Conservation (phyloP, 2,113 vertebrate genomes). For the Cinclus mexicanus region DNA sequence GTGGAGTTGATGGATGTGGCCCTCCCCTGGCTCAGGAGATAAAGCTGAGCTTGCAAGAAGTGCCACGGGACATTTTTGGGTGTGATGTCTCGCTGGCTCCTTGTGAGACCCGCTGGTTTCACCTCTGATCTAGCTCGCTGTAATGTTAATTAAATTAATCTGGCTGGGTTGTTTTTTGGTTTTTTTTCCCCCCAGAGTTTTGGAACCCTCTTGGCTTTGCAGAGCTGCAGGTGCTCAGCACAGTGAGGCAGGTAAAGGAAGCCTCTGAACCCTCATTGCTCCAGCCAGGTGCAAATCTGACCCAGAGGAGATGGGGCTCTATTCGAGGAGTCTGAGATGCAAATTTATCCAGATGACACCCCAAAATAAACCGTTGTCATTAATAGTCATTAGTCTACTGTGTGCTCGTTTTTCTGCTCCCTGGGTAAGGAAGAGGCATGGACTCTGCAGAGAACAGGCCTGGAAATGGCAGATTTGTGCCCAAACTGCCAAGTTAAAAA, state of each 20-base stretch:
- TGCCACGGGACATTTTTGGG: not conserved
- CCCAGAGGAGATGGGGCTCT: not conserved
- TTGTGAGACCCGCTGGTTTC: not conserved
- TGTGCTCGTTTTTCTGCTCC: not conserved
- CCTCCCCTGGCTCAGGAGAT: not conserved
- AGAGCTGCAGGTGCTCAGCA: not conserved
- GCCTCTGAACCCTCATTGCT: not conserved
- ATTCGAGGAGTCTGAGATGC: not conserved
- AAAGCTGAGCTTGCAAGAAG: not conserved
- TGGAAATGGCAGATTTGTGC: not conserved
- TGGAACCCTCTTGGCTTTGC: not conserved
- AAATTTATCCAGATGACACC: slow-evolving; percentile 16
- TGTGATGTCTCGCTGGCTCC: not conserved
- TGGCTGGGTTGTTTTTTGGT: not conserved
- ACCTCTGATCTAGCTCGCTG: not conserved
- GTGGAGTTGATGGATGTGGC: fast-evolving
- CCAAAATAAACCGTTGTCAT: no score
- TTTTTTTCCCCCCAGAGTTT: not conserved
- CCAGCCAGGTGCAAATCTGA: not conserved
- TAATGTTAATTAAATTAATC: not conserved
- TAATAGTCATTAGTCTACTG: not conserved
- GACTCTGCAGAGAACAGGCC: not conserved
- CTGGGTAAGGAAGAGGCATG: not conserved
- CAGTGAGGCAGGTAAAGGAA: not conserved
- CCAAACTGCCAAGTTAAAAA: not conserved